phyloP scores from a whole-genome alignment of 2,888 invertebrate species.

The Biston betularia region DNA sequence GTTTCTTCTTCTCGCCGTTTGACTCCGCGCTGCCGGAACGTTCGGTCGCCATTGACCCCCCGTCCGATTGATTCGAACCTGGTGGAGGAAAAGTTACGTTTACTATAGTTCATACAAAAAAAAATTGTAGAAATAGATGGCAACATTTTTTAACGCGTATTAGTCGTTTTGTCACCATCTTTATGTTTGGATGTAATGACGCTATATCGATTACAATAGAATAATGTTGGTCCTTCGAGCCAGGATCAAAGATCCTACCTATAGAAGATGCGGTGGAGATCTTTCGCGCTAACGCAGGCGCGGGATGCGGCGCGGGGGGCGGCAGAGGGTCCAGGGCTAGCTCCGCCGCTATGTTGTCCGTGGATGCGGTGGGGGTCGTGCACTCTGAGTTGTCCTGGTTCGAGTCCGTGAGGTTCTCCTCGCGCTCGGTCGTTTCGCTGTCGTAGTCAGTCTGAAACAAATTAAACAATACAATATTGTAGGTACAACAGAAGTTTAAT shows the following conservation, averaged over 20 bases:
- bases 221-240: neutral
- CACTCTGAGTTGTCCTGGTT: constrained; percentile 85
- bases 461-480: neutral
- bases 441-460: constrained; percentile 78
- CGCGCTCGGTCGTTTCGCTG: constrained; percentile 82
- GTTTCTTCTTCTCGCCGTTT: constrained; percentile 80
- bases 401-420: constrained; percentile 82
- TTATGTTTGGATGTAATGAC: neutral
- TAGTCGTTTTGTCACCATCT: too few relatives aligned
- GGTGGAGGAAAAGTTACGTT: neutral
- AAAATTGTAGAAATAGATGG: too few relatives aligned
- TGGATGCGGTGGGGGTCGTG: constrained; percentile 82
- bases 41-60: constrained; percentile 71
- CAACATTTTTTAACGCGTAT: too few relatives aligned
- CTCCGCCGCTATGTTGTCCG: constrained; percentile 80
- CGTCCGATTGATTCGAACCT: constrained; percentile 83
- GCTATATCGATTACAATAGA: neutral
- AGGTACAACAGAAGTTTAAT: too few relatives aligned
- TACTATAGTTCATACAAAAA: too few relatives aligned
- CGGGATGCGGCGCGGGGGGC: constrained; percentile 32
- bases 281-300: constrained; percentile 60
- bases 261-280: constrained; percentile 81
- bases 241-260: constrained; percentile 52
- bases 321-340: constrained; percentile 58
- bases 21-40: constrained; percentile 76